Conservation (phyloP, 2,888 invertebrate species). For the Synergus itoensis region DNA sequence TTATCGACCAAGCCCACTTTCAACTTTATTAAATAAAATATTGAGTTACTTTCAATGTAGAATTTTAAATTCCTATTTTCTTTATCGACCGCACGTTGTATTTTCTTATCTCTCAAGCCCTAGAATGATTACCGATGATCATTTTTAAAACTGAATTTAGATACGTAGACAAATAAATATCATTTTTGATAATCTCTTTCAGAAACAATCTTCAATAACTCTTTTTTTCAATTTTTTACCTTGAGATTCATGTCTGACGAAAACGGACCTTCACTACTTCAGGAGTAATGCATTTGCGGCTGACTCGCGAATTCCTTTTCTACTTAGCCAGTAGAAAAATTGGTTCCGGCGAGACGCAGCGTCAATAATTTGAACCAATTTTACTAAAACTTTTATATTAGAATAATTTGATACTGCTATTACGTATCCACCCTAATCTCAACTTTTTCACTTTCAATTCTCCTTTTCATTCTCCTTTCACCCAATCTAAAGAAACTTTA, state of each 20-base stretch:
- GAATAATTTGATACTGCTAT: no score
- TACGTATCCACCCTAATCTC: no score
- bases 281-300: neutral
- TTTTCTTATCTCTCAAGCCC: conserved; percentile 1
- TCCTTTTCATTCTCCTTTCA: neutral
- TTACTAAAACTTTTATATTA: no score
- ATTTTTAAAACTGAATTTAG: neutral
- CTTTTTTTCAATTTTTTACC: no score
- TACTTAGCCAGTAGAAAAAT: neutral
- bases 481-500: neutral
- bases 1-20: neutral
- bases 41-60: neutral
- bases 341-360: neutral
- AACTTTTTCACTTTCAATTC: no score
- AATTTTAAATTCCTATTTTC: neutral
- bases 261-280: neutral
- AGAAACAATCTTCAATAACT: no score
- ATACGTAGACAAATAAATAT: neutral
- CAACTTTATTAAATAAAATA: neutral
- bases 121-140: neutral
- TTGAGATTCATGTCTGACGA: neutral
- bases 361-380: neutral
- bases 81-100: neutral
- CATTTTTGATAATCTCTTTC: neutral
- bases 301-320: neutral